A percentile compares a stretch with the other conserved stretches of the same genome.
Conservation (phyloP, 2,113 vertebrate species). For the Crocuta crocuta region DNA sequence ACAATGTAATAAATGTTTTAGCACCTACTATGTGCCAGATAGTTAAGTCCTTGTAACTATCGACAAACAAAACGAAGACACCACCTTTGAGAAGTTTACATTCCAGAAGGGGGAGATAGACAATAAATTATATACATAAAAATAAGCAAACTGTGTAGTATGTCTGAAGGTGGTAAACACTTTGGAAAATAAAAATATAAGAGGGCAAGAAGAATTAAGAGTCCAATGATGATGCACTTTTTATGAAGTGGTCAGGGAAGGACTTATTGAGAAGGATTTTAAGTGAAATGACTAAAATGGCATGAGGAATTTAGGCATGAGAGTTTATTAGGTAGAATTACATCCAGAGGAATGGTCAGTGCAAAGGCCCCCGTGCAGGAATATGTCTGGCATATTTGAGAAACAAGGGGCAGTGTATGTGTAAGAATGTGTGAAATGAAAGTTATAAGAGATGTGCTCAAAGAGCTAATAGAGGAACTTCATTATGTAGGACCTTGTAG, state of each 20-base stretch:
- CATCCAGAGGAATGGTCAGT: background rate
- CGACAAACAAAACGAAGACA: background rate
- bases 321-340: background rate
- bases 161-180: background rate
- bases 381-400: background rate
- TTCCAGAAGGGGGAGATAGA: background rate
- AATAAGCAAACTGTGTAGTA: background rate
- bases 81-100: background rate
- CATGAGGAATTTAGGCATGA: background rate
- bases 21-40: background rate
- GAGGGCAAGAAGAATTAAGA: background rate
- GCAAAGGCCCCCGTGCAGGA: background rate
- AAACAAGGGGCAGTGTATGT: background rate
- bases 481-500: background rate
- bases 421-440: background rate
- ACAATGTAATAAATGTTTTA: slow-evolving; percentile 48
- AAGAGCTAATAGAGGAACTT: background rate
- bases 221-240: background rate
- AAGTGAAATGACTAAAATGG: background rate
- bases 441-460: background rate
- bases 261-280: background rate
- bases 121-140: background rate
- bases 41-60: background rate
- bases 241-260: background rate
- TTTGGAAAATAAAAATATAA: background rate